These are phyloP conservation scores for Harpegnathos saltator DNA, from an alignment of 1,140 invertebrate genomes.

Conservation along the genomic window DNA sequence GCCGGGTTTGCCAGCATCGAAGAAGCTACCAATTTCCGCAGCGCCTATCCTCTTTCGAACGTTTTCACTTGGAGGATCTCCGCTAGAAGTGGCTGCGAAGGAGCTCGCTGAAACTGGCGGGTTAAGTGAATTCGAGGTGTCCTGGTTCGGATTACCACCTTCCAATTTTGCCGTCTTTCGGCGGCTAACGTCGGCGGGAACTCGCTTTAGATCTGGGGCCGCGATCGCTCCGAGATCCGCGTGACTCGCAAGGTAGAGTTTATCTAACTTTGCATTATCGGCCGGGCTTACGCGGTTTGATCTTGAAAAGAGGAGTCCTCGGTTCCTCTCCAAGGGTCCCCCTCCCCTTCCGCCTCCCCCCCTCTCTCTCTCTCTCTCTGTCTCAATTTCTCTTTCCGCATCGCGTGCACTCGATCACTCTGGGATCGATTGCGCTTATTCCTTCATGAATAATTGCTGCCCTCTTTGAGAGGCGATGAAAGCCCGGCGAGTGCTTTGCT, in stretches of 20 bases:
- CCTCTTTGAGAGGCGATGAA: conserved; percentile 7
- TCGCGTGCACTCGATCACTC: not conserved
- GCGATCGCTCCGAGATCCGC: conserved; percentile 45
- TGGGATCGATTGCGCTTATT: conserved; percentile 20
- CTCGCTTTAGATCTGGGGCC: conserved; percentile 54
- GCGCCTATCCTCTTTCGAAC: conserved; percentile 70
- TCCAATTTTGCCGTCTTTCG: conserved; percentile 62
- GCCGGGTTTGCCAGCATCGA: conserved; percentile 46
- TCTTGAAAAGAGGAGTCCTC: conserved; percentile 28
- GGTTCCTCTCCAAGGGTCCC: not conserved
- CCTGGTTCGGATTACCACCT: conserved; percentile 66
- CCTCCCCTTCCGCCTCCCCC: no score
- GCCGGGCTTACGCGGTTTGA: conserved; percentile 44
- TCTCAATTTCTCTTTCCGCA: not conserved
- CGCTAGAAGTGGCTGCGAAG: conserved; percentile 55
- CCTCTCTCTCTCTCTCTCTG: no score
- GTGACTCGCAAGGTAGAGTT: conserved; percentile 48
- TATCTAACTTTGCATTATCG: conserved; percentile 62
- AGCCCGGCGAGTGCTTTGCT: not conserved
- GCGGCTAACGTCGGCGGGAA: conserved; percentile 56
- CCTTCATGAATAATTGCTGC: conserved; percentile 43
- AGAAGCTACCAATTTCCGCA: conserved; percentile 74
- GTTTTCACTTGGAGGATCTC: conserved; percentile 65
- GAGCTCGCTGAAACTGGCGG: conserved; percentile 55
- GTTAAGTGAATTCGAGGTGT: conserved; percentile 71